Evolutionary conservation across 2,113 vertebrate species (phyloP).

Genomic region (Rostratula benghalensis): DNA sequence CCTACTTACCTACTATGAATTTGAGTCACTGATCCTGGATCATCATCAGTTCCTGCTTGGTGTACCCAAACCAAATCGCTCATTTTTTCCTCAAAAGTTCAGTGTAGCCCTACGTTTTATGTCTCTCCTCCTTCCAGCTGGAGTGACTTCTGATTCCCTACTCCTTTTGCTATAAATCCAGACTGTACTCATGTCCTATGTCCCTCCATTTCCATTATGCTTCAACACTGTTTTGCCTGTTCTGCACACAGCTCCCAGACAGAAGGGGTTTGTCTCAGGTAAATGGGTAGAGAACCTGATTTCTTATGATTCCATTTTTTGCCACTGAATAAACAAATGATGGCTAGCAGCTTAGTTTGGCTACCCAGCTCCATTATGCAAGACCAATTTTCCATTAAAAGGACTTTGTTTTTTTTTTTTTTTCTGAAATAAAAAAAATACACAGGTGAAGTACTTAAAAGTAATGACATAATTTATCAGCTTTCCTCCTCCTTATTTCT

Average conservation of each 20-base stretch:
- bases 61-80: neutral
- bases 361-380: neutral
- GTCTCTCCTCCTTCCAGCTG: neutral
- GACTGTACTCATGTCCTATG: fast-evolving
- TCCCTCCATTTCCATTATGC: neutral
- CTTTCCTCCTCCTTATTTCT: neutral
- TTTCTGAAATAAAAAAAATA: neutral
- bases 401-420: neutral
- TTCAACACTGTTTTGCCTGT: neutral
- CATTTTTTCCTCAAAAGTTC: neutral
- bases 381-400: neutral
- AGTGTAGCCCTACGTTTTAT: neutral
- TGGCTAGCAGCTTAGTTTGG: neutral
- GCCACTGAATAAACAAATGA: neutral
- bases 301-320: neutral
- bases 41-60: neutral
- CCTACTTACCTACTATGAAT: neutral
- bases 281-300: neutral
- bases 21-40: neutral
- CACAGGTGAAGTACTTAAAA: neutral
- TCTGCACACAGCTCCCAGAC: neutral
- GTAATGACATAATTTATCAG: neutral
- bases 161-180: neutral
- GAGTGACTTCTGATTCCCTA: neutral
- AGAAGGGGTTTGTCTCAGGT: neutral